A percentile compares a stretch with the other conserved stretches of the same genome.
Evolutionary conservation across 2,888 invertebrate species (phyloP).

Genomic region (Hoplodrina ambigua): DNA sequence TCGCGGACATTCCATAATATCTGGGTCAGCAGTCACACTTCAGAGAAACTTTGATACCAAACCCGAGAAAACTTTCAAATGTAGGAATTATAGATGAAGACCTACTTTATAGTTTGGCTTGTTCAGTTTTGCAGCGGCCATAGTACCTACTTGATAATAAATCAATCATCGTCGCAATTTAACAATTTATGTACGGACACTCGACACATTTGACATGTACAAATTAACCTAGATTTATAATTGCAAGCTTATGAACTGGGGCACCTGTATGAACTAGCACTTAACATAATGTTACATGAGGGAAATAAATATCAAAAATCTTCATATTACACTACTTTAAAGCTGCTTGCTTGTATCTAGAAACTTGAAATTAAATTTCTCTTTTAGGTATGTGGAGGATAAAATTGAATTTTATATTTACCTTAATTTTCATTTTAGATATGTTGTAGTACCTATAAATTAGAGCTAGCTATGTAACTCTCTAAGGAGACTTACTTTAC

Average conservation of each 20-base stretch:
- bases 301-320: slow-evolving; percentile 34
- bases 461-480: slow-evolving; percentile 24
- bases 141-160: background rate
- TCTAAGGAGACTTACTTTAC: slow-evolving; percentile 3
- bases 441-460: slow-evolving; percentile 19
- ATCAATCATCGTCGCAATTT: slow-evolving; percentile 25
- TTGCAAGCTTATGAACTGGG: slow-evolving; percentile 26
- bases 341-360: slow-evolving; percentile 38
- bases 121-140: slow-evolving; percentile 6
- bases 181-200: slow-evolving; percentile 22
- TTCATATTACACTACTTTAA: slow-evolving; percentile 61
- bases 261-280: slow-evolving; percentile 18
- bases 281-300: background rate
- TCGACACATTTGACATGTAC: slow-evolving; percentile 27
- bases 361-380: slow-evolving; percentile 50
- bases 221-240: slow-evolving; percentile 39
- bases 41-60: slow-evolving; percentile 41
- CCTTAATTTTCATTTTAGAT: slow-evolving; percentile 38
- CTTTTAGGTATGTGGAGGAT: slow-evolving; percentile 19
- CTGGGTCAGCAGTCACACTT: slow-evolving; percentile 48
- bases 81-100: slow-evolving; percentile 52
- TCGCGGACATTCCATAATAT: slow-evolving; percentile 34
- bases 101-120: slow-evolving; percentile 36
- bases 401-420: slow-evolving; percentile 56
- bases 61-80: slow-evolving; percentile 37